phyloP scores from a whole-genome alignment of 2,113 vertebrate genomes.

The Myiozetetes cayanensis region DNA sequence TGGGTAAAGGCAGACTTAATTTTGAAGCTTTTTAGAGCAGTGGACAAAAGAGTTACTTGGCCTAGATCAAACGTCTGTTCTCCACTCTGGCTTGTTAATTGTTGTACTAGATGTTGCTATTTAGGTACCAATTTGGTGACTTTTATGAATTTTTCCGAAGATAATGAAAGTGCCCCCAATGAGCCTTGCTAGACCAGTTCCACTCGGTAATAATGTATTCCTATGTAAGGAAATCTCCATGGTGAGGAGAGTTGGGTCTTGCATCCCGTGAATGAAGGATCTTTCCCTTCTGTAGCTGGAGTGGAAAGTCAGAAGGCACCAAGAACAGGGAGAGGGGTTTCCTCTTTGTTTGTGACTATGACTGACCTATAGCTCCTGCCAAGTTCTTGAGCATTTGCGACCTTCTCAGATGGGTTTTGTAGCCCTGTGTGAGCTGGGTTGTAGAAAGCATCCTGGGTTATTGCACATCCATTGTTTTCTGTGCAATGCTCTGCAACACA shows the following conservation, averaged over 20 bases:
- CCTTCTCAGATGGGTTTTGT: neutral
- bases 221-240: rapidly evolving
- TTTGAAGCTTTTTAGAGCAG: neutral
- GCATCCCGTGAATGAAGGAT: rapidly evolving
- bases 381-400: neutral
- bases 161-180: neutral
- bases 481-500: neutral
- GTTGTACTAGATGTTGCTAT: neutral
- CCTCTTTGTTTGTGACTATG: neutral
- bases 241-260: rapidly evolving
- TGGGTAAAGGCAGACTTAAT: neutral
- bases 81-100: neutral
- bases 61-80: neutral
- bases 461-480: neutral
- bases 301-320: neutral
- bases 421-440: neutral
- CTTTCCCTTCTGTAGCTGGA: neutral
- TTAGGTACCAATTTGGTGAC: neutral
- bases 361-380: neutral
- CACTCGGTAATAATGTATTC: neutral
- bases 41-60: neutral
- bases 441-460: neutral
- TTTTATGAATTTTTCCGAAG: neutral
- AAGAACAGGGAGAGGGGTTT: neutral
- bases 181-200: neutral